These are phyloP conservation scores for Callyntrura guangdongensis DNA, from an alignment of 2,888 invertebrate genomes.

Conservation along the genomic window DNA sequence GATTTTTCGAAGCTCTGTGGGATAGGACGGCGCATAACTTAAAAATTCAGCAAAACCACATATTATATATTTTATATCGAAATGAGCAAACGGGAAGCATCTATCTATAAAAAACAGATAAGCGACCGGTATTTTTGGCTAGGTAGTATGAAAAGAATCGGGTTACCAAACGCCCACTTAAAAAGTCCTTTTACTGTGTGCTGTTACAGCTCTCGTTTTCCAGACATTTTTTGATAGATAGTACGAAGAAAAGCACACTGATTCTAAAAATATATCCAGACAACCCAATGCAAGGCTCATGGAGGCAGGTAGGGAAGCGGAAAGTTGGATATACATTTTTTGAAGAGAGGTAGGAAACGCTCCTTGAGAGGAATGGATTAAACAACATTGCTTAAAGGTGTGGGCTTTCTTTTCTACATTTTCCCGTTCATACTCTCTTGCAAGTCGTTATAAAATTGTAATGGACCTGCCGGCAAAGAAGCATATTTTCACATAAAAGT, in stretches of 20 bases:
- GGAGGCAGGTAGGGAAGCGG: neutral
- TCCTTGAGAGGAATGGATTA: conserved; percentile 24
- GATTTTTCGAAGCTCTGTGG: conserved; percentile 13
- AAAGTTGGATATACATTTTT: conserved; percentile 36
- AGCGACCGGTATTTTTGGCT: no score
- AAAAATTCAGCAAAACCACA: neutral
- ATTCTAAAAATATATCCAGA: conserved; percentile 47
- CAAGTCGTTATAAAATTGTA: conserved; percentile 42
- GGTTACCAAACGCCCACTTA: conserved; percentile 51
- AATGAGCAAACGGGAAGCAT: no score
- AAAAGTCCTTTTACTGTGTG: conserved; percentile 23
- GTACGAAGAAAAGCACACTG: neutral
- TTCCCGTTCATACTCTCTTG: conserved; percentile 1
- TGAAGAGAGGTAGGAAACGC: neutral
- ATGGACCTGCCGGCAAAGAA: neutral
- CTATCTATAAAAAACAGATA: no score
- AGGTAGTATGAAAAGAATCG: neutral
- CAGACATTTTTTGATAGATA: neutral
- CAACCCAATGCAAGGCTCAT: neutral
- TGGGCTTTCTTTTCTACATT: neutral
- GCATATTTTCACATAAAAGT: conserved; percentile 36
- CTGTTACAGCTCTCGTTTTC: conserved; percentile 35
- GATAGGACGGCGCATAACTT: conserved; percentile 10
- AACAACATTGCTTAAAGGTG: conserved; percentile 42
- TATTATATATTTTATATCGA: no score